Evolutionary conservation across 2,888 invertebrate genomes (phyloP), one percentile per base, ranked within the genome.

Genomic region (Lasioglossum villosulum): DNA sequence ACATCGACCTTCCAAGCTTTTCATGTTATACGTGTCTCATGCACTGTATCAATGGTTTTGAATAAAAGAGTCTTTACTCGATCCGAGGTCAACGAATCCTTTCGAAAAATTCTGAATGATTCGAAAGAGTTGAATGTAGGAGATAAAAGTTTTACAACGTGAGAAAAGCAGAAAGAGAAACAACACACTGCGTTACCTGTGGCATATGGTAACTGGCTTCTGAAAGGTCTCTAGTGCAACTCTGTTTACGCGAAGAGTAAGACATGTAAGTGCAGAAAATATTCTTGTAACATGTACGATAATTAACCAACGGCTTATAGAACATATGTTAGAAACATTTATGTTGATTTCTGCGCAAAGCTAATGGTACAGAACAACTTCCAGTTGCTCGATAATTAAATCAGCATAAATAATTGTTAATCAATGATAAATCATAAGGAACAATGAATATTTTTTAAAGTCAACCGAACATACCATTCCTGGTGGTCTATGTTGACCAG

Each of bases 401-500:
- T 63, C 30, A 30, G 42, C 42, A 42, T 42, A 42, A 42, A 19
- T 52, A n/a, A 42, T 63, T 59, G 34, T 30, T 39, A 39, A 68
- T 59, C 45, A 56, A 68, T 37, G 4, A 23, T 14, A 42, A 45
- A 48, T 16, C 8, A 39, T 2, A 52, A 39, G 16, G 34, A 37
- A 4, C 59, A 5, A 82, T 19, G n/a, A 42, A 27, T 45, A 27
- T 37, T 14, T 52, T 52, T 63, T n/a, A 75, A 45, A 12, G n/a
- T 14, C 39, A 30, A 10, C 27, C 27, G 12, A 30, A 81, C 86
- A n/a, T 94, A 96, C 96, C 96, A 96, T 96, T 90, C 95, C 95
- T 45, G 96, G 96, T 56, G 96, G 96, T 87, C 96, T 94, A 89
- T 95, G 95, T 39, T 96, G 96, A 68, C 96, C 96, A 63, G 95